Evolutionary conservation across 2,797 vertebrate species (phyloP), one percentile per base, ranked within the genome.

Genomic region (Telmatherina bonti): DNA sequence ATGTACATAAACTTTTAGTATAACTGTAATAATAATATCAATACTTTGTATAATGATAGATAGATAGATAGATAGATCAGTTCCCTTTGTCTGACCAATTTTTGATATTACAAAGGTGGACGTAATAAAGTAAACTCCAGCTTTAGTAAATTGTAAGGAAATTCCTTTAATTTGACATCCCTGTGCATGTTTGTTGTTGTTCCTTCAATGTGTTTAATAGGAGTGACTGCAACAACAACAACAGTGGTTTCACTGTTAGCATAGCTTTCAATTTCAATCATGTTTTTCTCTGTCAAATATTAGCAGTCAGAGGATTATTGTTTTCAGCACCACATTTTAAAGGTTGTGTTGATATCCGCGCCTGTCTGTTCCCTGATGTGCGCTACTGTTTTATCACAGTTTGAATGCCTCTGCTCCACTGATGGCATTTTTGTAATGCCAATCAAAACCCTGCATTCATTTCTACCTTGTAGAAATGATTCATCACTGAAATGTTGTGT

Each of bases 391-490:
- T 70, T 66, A 70, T 41, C 62, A 31, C 58, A 18, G 22, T 41
- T 47, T 72, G 29, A 26, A 33, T 43, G 35, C 45, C 62, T 1
- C 36, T 41, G 24, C 18, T 9, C 7, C n/a, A 56, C 24, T 70
- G 65, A 72, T 63, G 72, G 52, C 30, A 56, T 81, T 55, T 59
- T 11, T 27, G 16, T 27, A 55, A 51, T 52, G 47, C 15, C 35
- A 53, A 38, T 68, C 24, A 59, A 29, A 58, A 22, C 29, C 24
- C 30, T 38, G 15, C 36, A 6, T 41, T 3, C 41, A 20, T 62
- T 60, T 18, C 18, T 60, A 16, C 33, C 11, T 8, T 49, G n/a
- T 49, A 7, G 74, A 53, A 20, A 43, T 20, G 41, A 43, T 15
- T 2, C 38, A 41, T 43, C 2, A 20, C 41, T 20, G 7, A 43